Base-by-base conservation (phyloP, 2,888 invertebrate genomes). In the Ptychoptera contaminata region DNA sequence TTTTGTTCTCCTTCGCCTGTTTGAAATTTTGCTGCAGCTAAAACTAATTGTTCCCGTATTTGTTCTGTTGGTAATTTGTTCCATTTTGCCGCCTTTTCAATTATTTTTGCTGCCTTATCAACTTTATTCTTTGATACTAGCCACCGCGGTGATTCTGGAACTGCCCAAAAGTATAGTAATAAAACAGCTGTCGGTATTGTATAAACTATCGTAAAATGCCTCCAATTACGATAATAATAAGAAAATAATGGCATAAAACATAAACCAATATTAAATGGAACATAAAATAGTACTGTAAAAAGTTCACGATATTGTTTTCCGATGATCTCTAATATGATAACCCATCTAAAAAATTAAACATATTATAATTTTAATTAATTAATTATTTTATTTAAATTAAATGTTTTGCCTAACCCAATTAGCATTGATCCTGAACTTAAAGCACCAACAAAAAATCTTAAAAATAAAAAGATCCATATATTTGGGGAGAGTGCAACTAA, bases 361-460 rank as follows among this genome's bases (percentile, higher is more conserved):
- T 7, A 35, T 37, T 15, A 10, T 9, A 11, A 32, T 7, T 14
- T 9, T 40, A 12, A 16, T 11, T 16, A 29, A 23, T 12, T 23
- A 38, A 23, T 29, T n/a, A 12, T n/a, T n/a, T n/a, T n/a, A n/a
- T n/a, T n/a, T n/a, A n/a, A n/a, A n/a, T n/a, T n/a, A 16, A 23
- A 31, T 3, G 14, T 11, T 12, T 43, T 4, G 4, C 23, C 44
- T 45, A 45, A 62, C 62, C 62, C 60, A 38, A 82, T 83, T 42
- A 83, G 79, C 82, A 88, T 88, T 0, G 82, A 82, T 34, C 87
- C 87, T 39, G 84, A 85, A 2, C 83, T 84, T 9, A 82, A 82
- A 16, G 82, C 68, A 1, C 82, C 85, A 11, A 78, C 72, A 14
- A 84, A 56, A 57, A 85, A 81, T 38, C 85, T 69, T 40, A 82